Evolutionary conservation across 2,797 vertebrate genomes (phyloP), one percentile per base, ranked within the genome.

Genomic region (Clarias pachynema): DNA sequence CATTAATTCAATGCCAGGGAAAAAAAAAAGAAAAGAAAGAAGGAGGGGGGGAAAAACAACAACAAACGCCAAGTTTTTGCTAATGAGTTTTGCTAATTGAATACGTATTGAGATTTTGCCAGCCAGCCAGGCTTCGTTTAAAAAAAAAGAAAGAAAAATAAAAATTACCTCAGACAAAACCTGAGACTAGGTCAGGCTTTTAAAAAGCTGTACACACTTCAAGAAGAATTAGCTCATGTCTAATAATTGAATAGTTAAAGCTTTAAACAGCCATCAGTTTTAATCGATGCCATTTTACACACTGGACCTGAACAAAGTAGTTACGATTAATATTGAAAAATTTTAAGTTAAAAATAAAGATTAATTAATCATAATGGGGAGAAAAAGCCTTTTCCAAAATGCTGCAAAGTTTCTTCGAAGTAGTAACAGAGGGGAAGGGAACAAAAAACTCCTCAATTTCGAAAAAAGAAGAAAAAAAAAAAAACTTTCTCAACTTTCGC

Each of bases 71-170:
- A 98, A 99, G 97, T 99, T 98, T 82, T 98, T 96, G 95, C 96
- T 98, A 98, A 98, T 97, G 97, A 97, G 97, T 97, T 97, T 96
- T 91, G 92, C 96, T 98, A 99, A 99, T 99, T 98, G 98, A 99
- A 98, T 97, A 96, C 96, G 96, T 93, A 89, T 89, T 84, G 87
- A 89, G 91, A 89, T 90, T 89, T 89, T 92, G 92, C 93, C 93
- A 92, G 93, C 89, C 90, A 91, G 92, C 91, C 93, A n/a, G 10
- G 9, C 26, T 31, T 15, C 4, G 5, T 66, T 29, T 4, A 70
- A 22, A 37, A 37, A 37, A 74, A 66, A 83, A 63, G 2, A 12
- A 81, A 88, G n/a, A 89, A 90, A 88, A 74, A 63, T 68, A 72
- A 34, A 89, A 89, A 84, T 44, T 49, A 49, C 44, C 44, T 49